phyloP scores from a whole-genome alignment of 2,797 vertebrate genomes.

The Parambassis ranga region DNA sequence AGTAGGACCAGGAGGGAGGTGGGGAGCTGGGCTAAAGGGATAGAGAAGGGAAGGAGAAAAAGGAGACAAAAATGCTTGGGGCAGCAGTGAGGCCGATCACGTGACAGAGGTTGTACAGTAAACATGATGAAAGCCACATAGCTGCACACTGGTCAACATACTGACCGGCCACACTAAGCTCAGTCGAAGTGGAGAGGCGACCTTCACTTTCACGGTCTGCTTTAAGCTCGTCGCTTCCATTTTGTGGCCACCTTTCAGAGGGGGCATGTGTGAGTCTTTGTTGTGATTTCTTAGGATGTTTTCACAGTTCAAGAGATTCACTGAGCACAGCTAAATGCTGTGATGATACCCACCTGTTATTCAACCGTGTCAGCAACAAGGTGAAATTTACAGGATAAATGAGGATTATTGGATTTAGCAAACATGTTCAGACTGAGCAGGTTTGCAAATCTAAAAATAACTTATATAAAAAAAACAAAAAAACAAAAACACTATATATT shows the following conservation, averaged over 20 bases:
- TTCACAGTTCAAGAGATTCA: conserved; percentile 42
- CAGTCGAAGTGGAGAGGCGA: conserved; percentile 53
- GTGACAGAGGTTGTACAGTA: conserved; percentile 75
- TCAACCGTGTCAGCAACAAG: conserved; percentile 44
- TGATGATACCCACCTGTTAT: conserved; percentile 80
- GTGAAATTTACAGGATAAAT: conserved; percentile 25
- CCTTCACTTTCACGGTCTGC: conserved; percentile 68
- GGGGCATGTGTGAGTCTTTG: conserved; percentile 78
- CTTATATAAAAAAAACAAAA: background rate
- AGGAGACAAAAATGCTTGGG: conserved; percentile 73
- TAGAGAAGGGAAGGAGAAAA: conserved; percentile 55
- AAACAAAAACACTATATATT: background rate
- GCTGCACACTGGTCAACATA: conserved; percentile 71
- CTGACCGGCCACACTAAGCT: conserved; percentile 43
- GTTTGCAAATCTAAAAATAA: conserved; percentile 14
- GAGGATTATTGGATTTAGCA: conserved; percentile 16
- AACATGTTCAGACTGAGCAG: background rate
- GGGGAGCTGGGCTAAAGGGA: conserved; percentile 40
- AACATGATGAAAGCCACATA: conserved; percentile 77
- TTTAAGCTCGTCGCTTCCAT: conserved; percentile 74
- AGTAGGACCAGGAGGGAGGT: conserved; percentile 61
- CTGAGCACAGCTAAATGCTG: conserved; percentile 42
- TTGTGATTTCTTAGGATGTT: conserved; percentile 66
- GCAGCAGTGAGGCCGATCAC: conserved; percentile 72
- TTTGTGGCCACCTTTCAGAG: conserved; percentile 76